Evolutionary conservation across 2,888 invertebrate species (phyloP), one percentile per base, ranked within the genome.

Genomic region (Hypolimnas misippus): DNA sequence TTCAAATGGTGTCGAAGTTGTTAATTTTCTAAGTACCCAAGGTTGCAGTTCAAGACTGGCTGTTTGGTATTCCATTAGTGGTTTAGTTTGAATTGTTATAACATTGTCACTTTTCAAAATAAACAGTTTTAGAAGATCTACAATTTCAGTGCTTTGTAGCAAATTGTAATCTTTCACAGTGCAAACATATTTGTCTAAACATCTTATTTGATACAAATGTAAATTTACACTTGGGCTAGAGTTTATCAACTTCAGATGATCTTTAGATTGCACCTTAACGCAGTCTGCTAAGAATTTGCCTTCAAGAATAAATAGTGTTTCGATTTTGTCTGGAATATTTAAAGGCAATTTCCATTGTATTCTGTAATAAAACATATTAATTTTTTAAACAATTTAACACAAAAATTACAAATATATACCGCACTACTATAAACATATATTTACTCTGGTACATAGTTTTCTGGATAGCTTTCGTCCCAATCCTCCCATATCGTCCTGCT

Each of bases 401-500:
- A n/a, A n/a, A n/a, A n/a, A n/a, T n/a, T n/a, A n/a, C n/a, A n/a
- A 56, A 17, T 21, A n/a, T 25, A 29, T 29, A 29, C 19, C 12
- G n/a, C 1, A 29, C 2, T 14, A 46, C 12, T 10, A 14, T n/a
- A 29, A 29, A 14, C 14, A 1, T n/a, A 29, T 49, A 14, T 14
- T 25, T 71, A 86, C 87, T 75, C 71, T 29, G 73, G 42, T 58
- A 62, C 61, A 66, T 71, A 68, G 14, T 68, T 70, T 50, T 75
- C 75, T 16, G 62, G 63, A 49, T 68, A 63, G 59, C 68, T 69
- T 60, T 88, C 90, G 73, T 91, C 91, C 92, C 92, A 91, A 67
- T 92, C 92, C 80, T 91, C 92, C 86, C 88, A 91, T 29, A 82
- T 79, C 64, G 83, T 79, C 57, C 92, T 78, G 62, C 83, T 86